Base-by-base conservation (phyloP, 2,113 vertebrate genomes). In the Tenebrosternarchus preto region DNA sequence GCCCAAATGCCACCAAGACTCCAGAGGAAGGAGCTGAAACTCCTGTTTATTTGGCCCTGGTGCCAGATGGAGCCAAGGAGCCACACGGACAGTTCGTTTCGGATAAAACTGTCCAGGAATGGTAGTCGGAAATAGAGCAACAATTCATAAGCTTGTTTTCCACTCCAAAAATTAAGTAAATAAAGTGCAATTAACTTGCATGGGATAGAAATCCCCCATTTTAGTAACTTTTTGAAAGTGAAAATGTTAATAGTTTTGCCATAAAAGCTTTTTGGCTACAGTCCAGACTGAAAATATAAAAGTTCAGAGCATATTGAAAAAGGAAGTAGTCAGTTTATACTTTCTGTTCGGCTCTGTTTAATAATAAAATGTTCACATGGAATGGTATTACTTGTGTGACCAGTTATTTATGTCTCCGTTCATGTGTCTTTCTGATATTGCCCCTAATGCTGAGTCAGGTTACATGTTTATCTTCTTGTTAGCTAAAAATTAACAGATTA, bases 21-120 rank as follows among this genome's bases (percentile, higher is more conserved):
- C 87, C 83, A 0, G 88, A 89, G 29, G 85, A 89, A 73, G 89
- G 89, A 55, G 88, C 88, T 0, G 80, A 87, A 73, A 89, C 89
- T 5, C 88, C 87, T 9, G 75, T 85, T 29, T 90, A 87, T 64
- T 83, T 90, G 67, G 87, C 88, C 20, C 61, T 87, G 73, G 71
- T 90, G 25, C 88, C 89, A 22, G 70, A 29, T 0, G 87, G 82
- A 33, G 63, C 61, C 59, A 82, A 77, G 4, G 85, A 75, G 59
- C 89, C 89, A 17, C 88, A 90, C 36, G 88, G 88, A 6, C 80
- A 89, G 82, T 31, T 90, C 16, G 89, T 90, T 36, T 84, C 77
- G 63, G 89, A 89, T 33, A 88, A 89, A 80, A 46, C 33, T 3
- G 84, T 88, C 39, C 85, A 85, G 50, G 81, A 84, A 57, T 90